A percentile compares a stretch with the other conserved stretches of the same genome.
These are phyloP conservation scores for Petrocephalus schoutedeni DNA, from an alignment of 2,797 vertebrate species.

Conservation along the genomic window DNA sequence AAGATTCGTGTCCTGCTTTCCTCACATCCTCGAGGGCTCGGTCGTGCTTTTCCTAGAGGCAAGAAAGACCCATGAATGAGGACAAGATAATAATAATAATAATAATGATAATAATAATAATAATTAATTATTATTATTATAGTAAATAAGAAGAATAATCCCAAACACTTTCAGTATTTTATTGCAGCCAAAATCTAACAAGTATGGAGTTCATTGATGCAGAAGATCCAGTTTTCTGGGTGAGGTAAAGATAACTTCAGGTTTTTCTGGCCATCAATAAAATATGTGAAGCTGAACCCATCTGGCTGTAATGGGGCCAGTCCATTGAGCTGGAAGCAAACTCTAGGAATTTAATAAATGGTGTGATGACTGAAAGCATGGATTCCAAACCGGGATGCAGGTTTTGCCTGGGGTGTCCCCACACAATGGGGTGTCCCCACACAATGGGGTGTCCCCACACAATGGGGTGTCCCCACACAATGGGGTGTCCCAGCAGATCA, in stretches of 20 bases:
- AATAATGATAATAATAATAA: too few relatives aligned
- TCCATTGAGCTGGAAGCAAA: not conserved
- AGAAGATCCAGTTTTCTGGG: not conserved
- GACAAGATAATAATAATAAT: not conserved
- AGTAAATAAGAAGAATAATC: too few relatives aligned
- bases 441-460: too few relatives aligned
- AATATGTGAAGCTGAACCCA: not conserved
- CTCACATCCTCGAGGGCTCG: slow-evolving; percentile 65
- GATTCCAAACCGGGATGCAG: not conserved
- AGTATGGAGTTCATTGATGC: not conserved
- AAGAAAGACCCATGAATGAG: slow-evolving; percentile 20
- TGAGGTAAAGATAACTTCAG: not conserved
- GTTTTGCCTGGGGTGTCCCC: not conserved
- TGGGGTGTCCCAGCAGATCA: not conserved
- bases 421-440: not conserved
- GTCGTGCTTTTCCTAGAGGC: slow-evolving; percentile 64
- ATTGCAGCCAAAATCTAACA: not conserved
- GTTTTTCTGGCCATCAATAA: not conserved
- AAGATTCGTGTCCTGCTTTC: slow-evolving; percentile 65
- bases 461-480: too few relatives aligned
- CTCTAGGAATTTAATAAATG: not conserved
- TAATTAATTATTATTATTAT: not conserved
- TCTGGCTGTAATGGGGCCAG: not conserved
- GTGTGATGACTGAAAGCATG: not conserved
- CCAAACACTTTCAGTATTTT: not conserved